A percentile compares a stretch with the other conserved stretches of the same genome.
phyloP scores from a whole-genome alignment of 2,888 invertebrate species.

The Rutpela maculata region DNA sequence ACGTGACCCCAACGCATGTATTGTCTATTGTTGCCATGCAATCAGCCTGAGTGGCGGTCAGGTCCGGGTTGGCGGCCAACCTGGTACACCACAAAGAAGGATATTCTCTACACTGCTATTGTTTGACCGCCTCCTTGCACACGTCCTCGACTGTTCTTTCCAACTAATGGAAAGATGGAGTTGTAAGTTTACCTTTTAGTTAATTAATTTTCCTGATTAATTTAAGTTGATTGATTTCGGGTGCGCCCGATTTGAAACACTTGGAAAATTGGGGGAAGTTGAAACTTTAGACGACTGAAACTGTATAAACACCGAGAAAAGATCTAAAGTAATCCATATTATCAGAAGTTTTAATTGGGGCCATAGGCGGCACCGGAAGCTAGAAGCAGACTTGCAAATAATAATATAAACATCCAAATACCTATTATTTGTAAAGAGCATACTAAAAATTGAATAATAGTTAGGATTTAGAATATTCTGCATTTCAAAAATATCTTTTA shows the following conservation, averaged over 20 bases:
- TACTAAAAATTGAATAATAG: no score
- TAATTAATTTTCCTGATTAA: conserved; percentile 44
- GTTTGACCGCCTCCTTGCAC: conserved; percentile 33
- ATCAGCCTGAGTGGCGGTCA: conserved; percentile 67
- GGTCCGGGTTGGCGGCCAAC: conserved; percentile 52
- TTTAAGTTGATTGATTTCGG: conserved; percentile 40
- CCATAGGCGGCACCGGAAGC: conserved; percentile 1
- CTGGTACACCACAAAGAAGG: conserved; percentile 59
- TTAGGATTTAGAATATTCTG: no score
- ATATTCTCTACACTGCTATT: conserved; percentile 49
- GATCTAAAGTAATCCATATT: conserved; percentile 37
- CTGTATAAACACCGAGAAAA: conserved; percentile 36
- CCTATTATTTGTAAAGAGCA: no score
- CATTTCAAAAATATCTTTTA: no score
- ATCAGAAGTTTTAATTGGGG: conserved; percentile 39
- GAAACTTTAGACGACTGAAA: conserved; percentile 37
- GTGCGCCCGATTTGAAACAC: conserved; percentile 10
- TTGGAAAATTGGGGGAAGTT: conserved; percentile 29
- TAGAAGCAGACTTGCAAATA: not conserved
- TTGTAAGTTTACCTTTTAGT: conserved; percentile 41
- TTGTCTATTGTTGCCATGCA: conserved; percentile 63
- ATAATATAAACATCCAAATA: no score
- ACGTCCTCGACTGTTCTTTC: conserved; percentile 40
- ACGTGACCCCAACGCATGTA: conserved; percentile 63
- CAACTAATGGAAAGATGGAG: conserved; percentile 35